These are phyloP conservation scores for Larimichthys crocea DNA, from an alignment of 2,113 vertebrate species.

Conservation along the genomic window DNA sequence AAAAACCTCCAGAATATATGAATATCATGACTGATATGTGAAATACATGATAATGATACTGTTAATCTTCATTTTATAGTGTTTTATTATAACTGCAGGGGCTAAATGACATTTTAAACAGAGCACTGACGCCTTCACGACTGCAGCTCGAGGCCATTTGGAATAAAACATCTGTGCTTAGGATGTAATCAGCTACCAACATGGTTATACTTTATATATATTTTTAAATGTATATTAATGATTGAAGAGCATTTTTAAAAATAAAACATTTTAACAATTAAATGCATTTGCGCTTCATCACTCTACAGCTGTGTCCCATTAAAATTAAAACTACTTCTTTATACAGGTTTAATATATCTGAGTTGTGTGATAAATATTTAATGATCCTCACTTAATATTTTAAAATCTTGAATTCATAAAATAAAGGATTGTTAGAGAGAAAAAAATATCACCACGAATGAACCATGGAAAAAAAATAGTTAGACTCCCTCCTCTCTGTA, in stretches of 20 bases:
- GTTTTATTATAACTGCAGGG: not conserved
- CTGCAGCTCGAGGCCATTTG: not conserved
- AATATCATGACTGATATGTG: not conserved
- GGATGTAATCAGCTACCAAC: not conserved
- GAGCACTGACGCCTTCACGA: not conserved
- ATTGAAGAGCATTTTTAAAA: not conserved
- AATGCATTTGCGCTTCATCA: not conserved
- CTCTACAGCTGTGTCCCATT: not conserved
- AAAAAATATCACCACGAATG: not conserved
- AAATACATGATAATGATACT: not conserved
- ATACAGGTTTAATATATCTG: too few species aligned
- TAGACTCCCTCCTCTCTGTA: not conserved
- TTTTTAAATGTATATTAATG: not conserved
- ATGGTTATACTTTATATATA: not conserved
- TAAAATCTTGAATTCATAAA: too few species aligned
- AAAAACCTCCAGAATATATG: not conserved
- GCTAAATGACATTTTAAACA: constrained; percentile 8
- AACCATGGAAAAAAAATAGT: not conserved
- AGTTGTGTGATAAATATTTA: too few species aligned
- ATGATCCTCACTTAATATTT: too few species aligned
- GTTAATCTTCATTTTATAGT: not conserved
- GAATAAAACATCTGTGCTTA: not conserved
- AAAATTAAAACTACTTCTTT: too few species aligned
- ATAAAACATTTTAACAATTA: not conserved
- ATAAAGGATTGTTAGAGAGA: too few species aligned